Evolutionary conservation across 2,888 invertebrate genomes (phyloP).

Genomic region (Chromoteleia sp.): DNA sequence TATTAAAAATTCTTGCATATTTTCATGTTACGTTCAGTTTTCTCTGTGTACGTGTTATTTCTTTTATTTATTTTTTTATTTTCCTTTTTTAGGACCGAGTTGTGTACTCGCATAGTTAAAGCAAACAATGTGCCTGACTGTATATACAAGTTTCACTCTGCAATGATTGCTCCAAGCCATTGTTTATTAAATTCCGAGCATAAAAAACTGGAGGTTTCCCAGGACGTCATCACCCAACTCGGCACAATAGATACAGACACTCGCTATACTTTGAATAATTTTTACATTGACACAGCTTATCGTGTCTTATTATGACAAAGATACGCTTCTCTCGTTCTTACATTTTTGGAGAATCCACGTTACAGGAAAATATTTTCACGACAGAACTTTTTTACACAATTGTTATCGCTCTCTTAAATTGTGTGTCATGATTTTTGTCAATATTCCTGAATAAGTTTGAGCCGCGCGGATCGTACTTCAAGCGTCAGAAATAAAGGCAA

Average conservation of each 20-base stretch:
- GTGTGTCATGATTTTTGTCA: too few relatives aligned
- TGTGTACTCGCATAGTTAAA: constrained; percentile 19
- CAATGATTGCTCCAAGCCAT: constrained; percentile 48
- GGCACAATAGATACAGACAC: constrained; percentile 9
- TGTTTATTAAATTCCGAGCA: constrained; percentile 57
- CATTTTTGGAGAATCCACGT: background rate
- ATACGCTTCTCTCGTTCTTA: background rate
- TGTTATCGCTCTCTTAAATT: too few relatives aligned
- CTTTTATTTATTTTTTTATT: too few relatives aligned
- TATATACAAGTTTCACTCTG: constrained; percentile 39
- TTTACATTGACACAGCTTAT: constrained; percentile 30
- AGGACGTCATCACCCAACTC: constrained; percentile 13
- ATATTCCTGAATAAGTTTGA: too few relatives aligned
- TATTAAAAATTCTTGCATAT: constrained; percentile 12
- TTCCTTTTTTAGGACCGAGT: constrained; percentile 7
- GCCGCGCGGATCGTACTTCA: too few relatives aligned
- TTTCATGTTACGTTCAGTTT: constrained; percentile 14
- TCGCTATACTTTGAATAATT: constrained; percentile 14
- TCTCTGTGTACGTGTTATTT: constrained; percentile 18
- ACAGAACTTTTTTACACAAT: too few relatives aligned
- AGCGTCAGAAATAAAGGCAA: background rate
- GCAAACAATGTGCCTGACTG: constrained; percentile 12
- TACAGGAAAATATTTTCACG: background rate
- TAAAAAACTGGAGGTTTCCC: constrained; percentile 36
- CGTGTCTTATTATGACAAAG: background rate